Evolutionary conservation across 2,888 invertebrate species (phyloP), one percentile per base, ranked within the genome.

Genomic region (Andrena dorsata): DNA sequence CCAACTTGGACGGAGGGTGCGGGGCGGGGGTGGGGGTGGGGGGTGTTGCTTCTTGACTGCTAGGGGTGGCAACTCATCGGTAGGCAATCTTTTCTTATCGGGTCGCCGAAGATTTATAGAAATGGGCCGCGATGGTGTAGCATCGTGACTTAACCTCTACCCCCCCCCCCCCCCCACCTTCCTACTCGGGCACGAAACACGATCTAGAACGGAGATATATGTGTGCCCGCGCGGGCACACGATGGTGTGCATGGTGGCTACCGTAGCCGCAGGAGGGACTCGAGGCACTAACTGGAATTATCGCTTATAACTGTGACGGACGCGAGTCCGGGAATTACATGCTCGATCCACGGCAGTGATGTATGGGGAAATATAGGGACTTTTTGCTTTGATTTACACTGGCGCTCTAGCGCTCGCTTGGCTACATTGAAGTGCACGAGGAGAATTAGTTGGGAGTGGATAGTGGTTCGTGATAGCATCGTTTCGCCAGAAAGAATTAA

Each of bases 41-140:
- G 2, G 68, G 76, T 69, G 76, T 74, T 28, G 71, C 28, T 65
- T 65, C 73, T 69, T 49, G 75, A 66, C 60, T 73, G 64, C 41
- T n/a, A 16, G 66, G 47, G 60, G 35, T 35, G 56, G 74, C 82
- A 84, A 86, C 86, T 90, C 89, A 89, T 89, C 86, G 88, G 81
- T 84, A 76, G 87, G 84, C 88, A 86, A 90, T 91, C 89, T 89
- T 88, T 86, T 86, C 90, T 91, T 91, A 90, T 91, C 91, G 89
- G 88, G 84, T 90, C 86, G 82, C 80, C 77, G 68, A 68, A 87
- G 88, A 89, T 90, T 89, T 88, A 90, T 88, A 88, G 85, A 88
- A 89, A 87, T 85, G 69, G 71, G 71, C 83, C 70, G 73, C 86
- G 84, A 90, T 88, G 86, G 86, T 86, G 86, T 82, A 86, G 88